Evolutionary conservation across 2,888 invertebrate genomes (phyloP).

Genomic region (Dinocampus coccinellae): DNA sequence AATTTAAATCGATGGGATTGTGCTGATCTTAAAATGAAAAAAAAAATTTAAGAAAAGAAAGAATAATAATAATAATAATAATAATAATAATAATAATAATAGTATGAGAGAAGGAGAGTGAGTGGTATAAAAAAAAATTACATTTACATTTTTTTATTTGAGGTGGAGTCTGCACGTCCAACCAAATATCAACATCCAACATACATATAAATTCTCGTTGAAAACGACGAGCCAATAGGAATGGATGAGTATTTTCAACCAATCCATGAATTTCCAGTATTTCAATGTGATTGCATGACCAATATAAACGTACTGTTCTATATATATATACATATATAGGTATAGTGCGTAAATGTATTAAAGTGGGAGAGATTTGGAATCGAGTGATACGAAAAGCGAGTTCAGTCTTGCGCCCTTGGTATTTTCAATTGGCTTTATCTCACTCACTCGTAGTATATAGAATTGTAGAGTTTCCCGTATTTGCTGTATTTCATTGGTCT

Average conservation of each 20-base stretch:
- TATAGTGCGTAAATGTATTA: slow-evolving; percentile 39
- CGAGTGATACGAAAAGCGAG: slow-evolving; percentile 32
- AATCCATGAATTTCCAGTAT: slow-evolving; percentile 62
- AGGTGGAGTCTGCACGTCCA: slow-evolving; percentile 17
- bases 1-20: no score
- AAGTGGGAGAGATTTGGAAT: slow-evolving; percentile 1
- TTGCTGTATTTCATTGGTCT: slow-evolving; percentile 66
- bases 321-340: background rate
- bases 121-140: background rate
- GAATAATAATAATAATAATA: no score
- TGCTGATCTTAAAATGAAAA: no score
- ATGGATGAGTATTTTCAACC: slow-evolving; percentile 48
- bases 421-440: slow-evolving; percentile 41
- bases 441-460: slow-evolving; percentile 44
- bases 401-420: slow-evolving; percentile 45
- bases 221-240: slow-evolving; percentile 50
- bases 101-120: no score
- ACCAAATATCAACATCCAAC: background rate
- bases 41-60: no score
- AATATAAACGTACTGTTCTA: background rate
- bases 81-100: no score
- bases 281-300: slow-evolving; percentile 55
- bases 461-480: slow-evolving; percentile 59
- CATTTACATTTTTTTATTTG: slow-evolving; percentile 29
- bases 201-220: background rate